Base-by-base conservation (phyloP, 2,113 vertebrate genomes). In the Ornithorhynchus anatinus region DNA sequence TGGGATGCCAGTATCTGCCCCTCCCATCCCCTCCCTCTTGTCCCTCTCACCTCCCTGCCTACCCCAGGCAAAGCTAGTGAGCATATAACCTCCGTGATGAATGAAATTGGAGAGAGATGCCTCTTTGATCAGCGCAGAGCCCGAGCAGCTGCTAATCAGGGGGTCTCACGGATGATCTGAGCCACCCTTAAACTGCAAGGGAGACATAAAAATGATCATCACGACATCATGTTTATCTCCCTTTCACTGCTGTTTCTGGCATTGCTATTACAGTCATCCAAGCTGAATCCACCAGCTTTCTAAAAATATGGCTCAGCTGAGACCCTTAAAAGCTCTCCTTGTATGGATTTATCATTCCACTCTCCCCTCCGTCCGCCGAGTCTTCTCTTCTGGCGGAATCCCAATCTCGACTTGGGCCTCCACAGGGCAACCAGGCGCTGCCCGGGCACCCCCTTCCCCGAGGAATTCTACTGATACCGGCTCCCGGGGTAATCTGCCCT, bases 241-340 rank as follows among this genome's bases (percentile, higher is more conserved):
- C 36, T 69, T 62, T 35, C 69, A n/a, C 19, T 23, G 66, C 66
- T 62, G 37, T 52, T 81, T 72, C 72, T 83, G 66, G 56, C 69
- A 65, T 42, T 3, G 64, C 39, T 31, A 54, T 48, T 63, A 67
- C 22, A 48, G 54, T 20, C 62, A 67, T 59, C 57, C 66, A 57
- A 66, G 25, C 69, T 37, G 69, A 81, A 53, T 79, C 40, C 54
- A 79, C 79, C 66, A 56, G 38, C 75, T 75, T 83, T 72, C 84
- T 85, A 85, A 81, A 85, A 75, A 80, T 81, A 81, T 66, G 51
- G 51, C 65, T 73, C 77, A 52, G 59, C 67, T 4, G 70, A 79
- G 75, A 68, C 51, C 61, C 75, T 39, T 53, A 40, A 70, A 50
- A 75, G 77, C 63, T 59, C 47, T 66, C 75, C 51, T 77, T 81